Conservation (phyloP, 2,113 vertebrate genomes). For the Maccullochella peelii region DNA sequence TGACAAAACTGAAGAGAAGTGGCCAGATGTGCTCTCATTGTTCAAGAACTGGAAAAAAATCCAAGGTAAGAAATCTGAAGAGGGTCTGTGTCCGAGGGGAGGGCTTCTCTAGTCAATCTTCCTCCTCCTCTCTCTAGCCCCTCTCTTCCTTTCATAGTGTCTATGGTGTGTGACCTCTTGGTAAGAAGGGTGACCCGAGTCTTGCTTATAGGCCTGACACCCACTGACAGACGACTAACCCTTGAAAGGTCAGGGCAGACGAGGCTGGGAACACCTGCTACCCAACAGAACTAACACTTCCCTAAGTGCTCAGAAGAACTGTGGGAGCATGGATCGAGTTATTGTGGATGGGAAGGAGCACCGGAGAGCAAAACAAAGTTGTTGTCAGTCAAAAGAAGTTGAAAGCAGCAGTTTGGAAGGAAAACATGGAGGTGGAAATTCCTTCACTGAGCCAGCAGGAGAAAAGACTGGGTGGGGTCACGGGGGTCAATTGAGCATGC, state of each 20-base stretch:
- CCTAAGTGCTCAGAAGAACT: constrained; percentile 54
- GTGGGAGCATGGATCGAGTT: constrained; percentile 49
- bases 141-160: constrained; percentile 80
- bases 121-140: constrained; percentile 79
- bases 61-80: constrained; percentile 65
- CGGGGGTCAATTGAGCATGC: constrained; percentile 11
- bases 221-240: constrained; percentile 89
- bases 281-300: constrained; percentile 79
- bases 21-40: constrained; percentile 76
- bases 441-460: constrained; percentile 26
- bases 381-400: constrained; percentile 62
- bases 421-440: constrained; percentile 48
- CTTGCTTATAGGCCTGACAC: constrained; percentile 86
- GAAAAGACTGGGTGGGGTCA: constrained; percentile 27
- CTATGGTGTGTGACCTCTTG: constrained; percentile 88
- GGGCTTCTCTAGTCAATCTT: constrained; percentile 70
- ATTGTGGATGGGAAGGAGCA: constrained; percentile 44
- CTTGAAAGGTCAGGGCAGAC: constrained; percentile 83
- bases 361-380: constrained; percentile 66
- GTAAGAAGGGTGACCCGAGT: constrained; percentile 86
- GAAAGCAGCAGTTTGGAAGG: constrained; percentile 55
- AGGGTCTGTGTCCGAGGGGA: constrained; percentile 46
- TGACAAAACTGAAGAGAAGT: constrained; percentile 64
- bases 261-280: constrained; percentile 90
- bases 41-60: constrained; percentile 59